These are phyloP conservation scores for Sinosuthora webbiana DNA, from an alignment of 2,113 vertebrate species.

Conservation along the genomic window DNA sequence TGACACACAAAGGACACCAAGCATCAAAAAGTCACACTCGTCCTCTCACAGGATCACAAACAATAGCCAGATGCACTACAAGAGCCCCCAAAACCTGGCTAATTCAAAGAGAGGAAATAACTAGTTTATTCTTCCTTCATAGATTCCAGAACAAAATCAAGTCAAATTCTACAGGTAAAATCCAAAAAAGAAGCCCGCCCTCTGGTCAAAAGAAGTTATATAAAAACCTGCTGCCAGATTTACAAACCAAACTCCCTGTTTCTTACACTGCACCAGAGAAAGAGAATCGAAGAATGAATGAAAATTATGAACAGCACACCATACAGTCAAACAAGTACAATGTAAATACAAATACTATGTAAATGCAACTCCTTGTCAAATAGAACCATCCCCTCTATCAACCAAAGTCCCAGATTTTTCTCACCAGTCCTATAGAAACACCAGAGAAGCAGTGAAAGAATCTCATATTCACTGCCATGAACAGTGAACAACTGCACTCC, in stretches of 20 bases:
- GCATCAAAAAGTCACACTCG: background rate
- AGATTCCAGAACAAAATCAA: background rate
- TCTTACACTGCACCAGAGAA: background rate
- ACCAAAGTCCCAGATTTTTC: background rate
- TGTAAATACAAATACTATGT: too few relatives aligned
- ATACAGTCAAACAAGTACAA: background rate
- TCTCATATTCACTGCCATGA: background rate
- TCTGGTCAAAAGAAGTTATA: background rate
- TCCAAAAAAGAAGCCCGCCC: background rate
- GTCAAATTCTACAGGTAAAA: background rate
- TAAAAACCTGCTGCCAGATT: background rate
- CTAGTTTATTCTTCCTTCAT: background rate
- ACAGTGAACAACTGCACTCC: background rate
- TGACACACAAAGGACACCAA: background rate
- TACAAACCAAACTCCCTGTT: background rate
- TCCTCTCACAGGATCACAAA: background rate
- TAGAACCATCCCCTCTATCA: background rate
- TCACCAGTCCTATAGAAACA: background rate
- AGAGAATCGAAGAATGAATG: background rate
- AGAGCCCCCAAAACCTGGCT: background rate
- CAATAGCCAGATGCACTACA: background rate
- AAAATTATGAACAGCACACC: background rate
- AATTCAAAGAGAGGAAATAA: background rate
- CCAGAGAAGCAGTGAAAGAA: background rate
- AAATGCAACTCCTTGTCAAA: background rate